phyloP scores from a whole-genome alignment of 2,113 vertebrate genomes.

The Gila orcuttii region DNA sequence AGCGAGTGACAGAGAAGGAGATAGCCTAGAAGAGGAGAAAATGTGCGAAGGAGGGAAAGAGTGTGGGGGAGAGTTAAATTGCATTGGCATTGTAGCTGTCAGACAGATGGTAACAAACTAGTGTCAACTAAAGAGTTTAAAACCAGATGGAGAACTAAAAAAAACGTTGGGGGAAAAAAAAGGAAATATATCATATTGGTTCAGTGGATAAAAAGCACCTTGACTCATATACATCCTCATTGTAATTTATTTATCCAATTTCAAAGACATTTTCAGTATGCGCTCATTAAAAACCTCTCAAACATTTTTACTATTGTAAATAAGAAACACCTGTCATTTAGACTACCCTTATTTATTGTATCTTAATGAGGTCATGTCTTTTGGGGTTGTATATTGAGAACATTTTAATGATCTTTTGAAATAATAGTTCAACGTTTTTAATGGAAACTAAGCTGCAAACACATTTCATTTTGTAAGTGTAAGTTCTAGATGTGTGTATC shows the following conservation, averaged over 20 bases:
- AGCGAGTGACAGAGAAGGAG: conserved; percentile 29
- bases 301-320: neutral
- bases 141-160: neutral
- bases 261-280: neutral
- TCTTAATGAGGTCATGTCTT: too few species aligned
- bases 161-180: neutral
- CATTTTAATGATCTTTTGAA: too few species aligned
- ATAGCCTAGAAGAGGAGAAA: conserved; percentile 9
- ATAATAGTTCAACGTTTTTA: too few species aligned
- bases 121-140: neutral
- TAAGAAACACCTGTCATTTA: too few species aligned
- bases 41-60: conserved; percentile 16
- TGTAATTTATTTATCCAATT: neutral
- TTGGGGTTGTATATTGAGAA: too few species aligned
- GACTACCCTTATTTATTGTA: too few species aligned
- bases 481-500: neutral
- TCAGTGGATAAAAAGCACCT: neutral
- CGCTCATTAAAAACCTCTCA: neutral
- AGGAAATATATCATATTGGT: neutral
- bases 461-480: neutral
- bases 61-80: conserved; percentile 20
- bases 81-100: conserved; percentile 14
- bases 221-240: neutral
- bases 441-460: too few species aligned
- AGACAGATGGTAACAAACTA: conserved; percentile 12